phyloP scores from a whole-genome alignment of 2,113 vertebrate species.

The Sebastes fasciatus region DNA sequence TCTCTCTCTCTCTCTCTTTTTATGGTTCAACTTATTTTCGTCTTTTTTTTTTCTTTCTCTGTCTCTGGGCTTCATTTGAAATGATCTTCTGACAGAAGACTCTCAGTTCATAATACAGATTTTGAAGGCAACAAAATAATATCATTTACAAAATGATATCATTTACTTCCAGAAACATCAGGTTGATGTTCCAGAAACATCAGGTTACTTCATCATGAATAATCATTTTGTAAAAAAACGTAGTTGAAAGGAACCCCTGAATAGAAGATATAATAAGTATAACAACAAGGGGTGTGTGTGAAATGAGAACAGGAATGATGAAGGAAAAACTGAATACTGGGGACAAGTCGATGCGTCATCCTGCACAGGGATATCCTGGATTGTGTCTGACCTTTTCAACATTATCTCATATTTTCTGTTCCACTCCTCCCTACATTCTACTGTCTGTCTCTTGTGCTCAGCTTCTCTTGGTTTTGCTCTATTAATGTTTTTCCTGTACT shows the following conservation, averaged over 20 bases:
- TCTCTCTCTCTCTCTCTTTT: background rate
- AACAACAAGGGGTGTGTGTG: background rate
- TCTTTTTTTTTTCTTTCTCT: slow-evolving; percentile 1
- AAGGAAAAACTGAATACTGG: slow-evolving; percentile 17
- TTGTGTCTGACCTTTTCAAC: slow-evolving; percentile 3
- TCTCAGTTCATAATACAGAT: background rate
- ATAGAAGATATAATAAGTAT: background rate
- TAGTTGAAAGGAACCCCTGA: background rate
- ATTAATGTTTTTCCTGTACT: background rate
- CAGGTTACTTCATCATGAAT: background rate
- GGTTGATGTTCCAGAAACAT: background rate
- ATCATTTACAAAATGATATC: background rate
- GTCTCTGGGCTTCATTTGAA: slow-evolving; percentile 12
- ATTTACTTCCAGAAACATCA: background rate
- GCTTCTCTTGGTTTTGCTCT: background rate
- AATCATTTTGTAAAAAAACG: background rate
- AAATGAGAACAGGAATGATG: slow-evolving; percentile 1
- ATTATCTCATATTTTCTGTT: slow-evolving; percentile 4
- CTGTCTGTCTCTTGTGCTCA: slow-evolving; percentile 1
- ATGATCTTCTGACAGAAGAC: background rate
- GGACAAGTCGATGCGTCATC: slow-evolving; percentile 35
- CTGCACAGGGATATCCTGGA: slow-evolving; percentile 53
- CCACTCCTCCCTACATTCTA: background rate
- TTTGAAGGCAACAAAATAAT: background rate
- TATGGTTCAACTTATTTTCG: background rate